A percentile compares a stretch with the other conserved stretches of the same genome.
phyloP scores from a whole-genome alignment of 2,888 invertebrate species.

The Platycheirus albimanus region DNA sequence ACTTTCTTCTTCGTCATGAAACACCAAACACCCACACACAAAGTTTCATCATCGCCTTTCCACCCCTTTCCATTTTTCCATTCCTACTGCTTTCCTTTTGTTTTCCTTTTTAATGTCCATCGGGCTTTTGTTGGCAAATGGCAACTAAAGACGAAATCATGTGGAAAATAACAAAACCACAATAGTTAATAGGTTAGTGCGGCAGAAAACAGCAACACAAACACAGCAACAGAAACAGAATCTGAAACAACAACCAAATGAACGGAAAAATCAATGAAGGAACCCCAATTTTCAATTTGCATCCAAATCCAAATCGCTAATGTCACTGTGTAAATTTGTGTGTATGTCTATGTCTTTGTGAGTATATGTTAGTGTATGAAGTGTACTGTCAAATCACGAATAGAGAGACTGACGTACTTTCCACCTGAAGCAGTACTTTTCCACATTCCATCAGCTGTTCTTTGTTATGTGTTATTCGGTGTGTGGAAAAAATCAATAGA shows the following conservation, averaged over 20 bases:
- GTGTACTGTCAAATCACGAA: not conserved
- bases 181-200: slow-evolving; percentile 71
- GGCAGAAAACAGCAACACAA: too few species aligned
- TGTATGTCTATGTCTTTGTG: not conserved
- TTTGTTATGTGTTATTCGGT: slow-evolving; percentile 4
- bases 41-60: not conserved
- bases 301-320: slow-evolving; percentile 42
- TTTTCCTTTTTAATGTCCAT: slow-evolving; percentile 24
- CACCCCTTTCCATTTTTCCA: not conserved
- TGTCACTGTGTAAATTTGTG: not conserved
- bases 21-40: not conserved
- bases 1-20: not conserved
- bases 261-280: slow-evolving; percentile 59
- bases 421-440: slow-evolving; percentile 37
- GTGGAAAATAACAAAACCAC: slow-evolving; percentile 70
- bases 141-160: slow-evolving; percentile 58
- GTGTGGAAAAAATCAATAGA: slow-evolving; percentile 21
- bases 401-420: too few species aligned
- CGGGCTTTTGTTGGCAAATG: slow-evolving; percentile 19
- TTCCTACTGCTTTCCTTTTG: not conserved
- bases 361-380: not conserved
- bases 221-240: too few species aligned
- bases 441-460: slow-evolving; percentile 29
- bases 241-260: not conserved
- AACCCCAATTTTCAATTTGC: slow-evolving; percentile 66